A percentile compares a stretch with the other conserved stretches of the same genome.
Evolutionary conservation across 2,888 invertebrate species (phyloP).

Genomic region (Hesperia comma): DNA sequence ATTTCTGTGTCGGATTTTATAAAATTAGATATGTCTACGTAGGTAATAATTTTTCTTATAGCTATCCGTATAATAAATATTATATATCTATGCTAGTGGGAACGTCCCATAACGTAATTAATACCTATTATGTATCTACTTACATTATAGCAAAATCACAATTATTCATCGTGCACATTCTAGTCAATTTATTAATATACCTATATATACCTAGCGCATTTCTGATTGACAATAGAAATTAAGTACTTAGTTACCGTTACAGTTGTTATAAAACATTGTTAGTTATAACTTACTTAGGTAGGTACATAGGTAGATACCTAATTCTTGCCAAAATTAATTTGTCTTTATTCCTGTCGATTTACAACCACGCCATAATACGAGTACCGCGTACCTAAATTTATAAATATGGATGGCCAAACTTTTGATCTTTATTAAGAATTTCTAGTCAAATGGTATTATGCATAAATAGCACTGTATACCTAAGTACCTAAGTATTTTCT

Average conservation of each 20-base stretch:
- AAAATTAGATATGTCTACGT: too few species aligned
- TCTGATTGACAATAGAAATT: slow-evolving; percentile 14
- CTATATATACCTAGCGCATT: slow-evolving; percentile 10
- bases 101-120: too few species aligned
- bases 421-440: slow-evolving; percentile 15
- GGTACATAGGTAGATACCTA: too few species aligned
- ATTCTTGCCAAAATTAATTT: neutral
- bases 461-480: slow-evolving; percentile 33
- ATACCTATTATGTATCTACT: too few species aligned
- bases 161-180: slow-evolving; percentile 14
- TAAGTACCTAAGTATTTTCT: slow-evolving; percentile 32
- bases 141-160: neutral
- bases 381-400: too few species aligned
- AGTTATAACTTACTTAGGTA: too few species aligned
- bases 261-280: neutral
- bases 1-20: too few species aligned
- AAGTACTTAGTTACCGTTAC: neutral
- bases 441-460: slow-evolving; percentile 44
- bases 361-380: neutral
- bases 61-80: too few species aligned
- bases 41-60: too few species aligned
- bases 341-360: neutral
- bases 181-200: slow-evolving; percentile 26
- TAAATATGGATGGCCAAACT: slow-evolving; percentile 15
- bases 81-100: too few species aligned